A percentile compares a stretch with the other conserved stretches of the same genome.
phyloP scores from a whole-genome alignment of 2,888 invertebrate species.

The Diloba caeruleocephala region DNA sequence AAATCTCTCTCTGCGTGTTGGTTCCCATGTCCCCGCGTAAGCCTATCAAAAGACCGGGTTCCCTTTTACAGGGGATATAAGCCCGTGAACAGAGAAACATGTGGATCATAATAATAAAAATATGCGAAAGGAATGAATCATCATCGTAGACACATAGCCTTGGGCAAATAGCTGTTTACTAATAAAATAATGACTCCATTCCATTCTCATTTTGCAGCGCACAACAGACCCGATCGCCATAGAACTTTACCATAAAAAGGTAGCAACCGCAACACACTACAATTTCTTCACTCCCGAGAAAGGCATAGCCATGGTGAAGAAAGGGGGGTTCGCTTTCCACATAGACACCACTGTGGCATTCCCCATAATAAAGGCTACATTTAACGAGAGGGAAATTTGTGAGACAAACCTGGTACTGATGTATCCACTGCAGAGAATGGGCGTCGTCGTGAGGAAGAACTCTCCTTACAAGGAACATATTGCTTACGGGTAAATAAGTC shows the following conservation, averaged over 20 bases:
- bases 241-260: constrained; percentile 89
- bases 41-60: too few relatives aligned
- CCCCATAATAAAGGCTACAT: constrained; percentile 90
- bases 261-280: constrained; percentile 66
- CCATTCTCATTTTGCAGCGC: constrained; percentile 75
- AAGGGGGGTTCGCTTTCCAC: constrained; percentile 92
- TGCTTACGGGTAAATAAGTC: constrained; percentile 88
- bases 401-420: constrained; percentile 90
- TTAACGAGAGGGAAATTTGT: constrained; percentile 91
- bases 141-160: too few relatives aligned
- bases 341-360: constrained; percentile 91
- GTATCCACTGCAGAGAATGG: constrained; percentile 89
- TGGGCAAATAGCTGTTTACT: too few relatives aligned
- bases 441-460: constrained; percentile 87
- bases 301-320: constrained; percentile 89
- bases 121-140: too few relatives aligned
- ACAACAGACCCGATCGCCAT: constrained; percentile 90
- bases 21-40: too few relatives aligned
- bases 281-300: constrained; percentile 87
- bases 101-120: too few relatives aligned
- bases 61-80: too few relatives aligned
- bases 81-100: too few relatives aligned
- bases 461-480: constrained; percentile 91
- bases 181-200: background rate
- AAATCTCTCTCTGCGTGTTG: too few relatives aligned